Evolutionary conservation across 2,113 vertebrate species (phyloP).

Genomic region (Cebidichthys violaceus): DNA sequence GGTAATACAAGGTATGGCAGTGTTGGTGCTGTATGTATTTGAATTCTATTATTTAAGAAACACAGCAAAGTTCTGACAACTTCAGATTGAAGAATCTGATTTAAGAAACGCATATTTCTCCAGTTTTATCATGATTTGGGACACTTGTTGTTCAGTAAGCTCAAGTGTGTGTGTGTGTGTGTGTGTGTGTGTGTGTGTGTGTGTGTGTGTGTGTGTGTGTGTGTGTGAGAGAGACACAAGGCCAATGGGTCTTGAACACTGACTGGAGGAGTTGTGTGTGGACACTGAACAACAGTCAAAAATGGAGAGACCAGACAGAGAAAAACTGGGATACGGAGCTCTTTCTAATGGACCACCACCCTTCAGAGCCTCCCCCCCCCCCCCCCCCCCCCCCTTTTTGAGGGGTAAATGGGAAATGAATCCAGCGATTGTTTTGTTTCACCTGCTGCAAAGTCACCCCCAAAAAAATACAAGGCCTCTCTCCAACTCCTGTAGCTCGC

Average conservation of each 20-base stretch:
- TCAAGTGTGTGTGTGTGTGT: background rate
- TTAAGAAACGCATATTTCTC: background rate
- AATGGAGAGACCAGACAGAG: background rate
- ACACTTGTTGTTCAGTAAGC: background rate
- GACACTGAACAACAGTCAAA: background rate
- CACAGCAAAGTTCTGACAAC: background rate
- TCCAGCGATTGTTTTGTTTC: slow-evolving; percentile 75
- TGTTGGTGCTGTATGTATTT: background rate
- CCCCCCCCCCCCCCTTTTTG: background rate
- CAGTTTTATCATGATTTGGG: background rate
- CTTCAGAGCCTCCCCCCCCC: background rate
- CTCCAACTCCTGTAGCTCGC: slow-evolving; percentile 69
- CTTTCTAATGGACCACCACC: slow-evolving; percentile 8
- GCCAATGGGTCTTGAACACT: slow-evolving; percentile 11
- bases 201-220: background rate
- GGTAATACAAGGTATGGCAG: slow-evolving; percentile 12
- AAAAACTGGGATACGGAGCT: slow-evolving; percentile 3
- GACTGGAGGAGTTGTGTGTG: background rate
- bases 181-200: too few species aligned
- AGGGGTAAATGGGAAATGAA: slow-evolving; percentile 58
- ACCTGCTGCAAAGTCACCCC: slow-evolving; percentile 72
- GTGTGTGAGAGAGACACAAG: slow-evolving; percentile 3
- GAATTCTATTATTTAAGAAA: background rate
- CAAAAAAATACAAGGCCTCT: slow-evolving; percentile 41
- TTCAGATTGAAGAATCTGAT: background rate